These are phyloP conservation scores for Geophilus truncorum DNA, from an alignment of 2,888 invertebrate species.

Conservation along the genomic window DNA sequence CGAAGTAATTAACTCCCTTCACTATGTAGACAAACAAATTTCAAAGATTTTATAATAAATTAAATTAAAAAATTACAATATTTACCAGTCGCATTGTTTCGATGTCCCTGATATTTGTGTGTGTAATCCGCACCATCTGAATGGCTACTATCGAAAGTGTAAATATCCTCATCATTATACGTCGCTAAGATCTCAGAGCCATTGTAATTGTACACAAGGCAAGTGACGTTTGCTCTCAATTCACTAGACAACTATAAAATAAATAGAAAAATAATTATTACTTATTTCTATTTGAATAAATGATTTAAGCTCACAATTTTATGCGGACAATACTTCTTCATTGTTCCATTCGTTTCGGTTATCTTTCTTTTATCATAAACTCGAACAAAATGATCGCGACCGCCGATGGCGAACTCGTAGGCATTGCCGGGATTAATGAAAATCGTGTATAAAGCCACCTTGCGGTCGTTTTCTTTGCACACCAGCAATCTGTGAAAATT, in stretches of 20 bases:
- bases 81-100: conserved; percentile 55
- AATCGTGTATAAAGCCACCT: conserved; percentile 80
- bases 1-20: conserved; percentile 91
- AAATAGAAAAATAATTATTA: conserved; percentile 28
- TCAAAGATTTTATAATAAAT: neutral
- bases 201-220: conserved; percentile 83
- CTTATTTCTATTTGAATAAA: too few relatives aligned
- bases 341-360: conserved; percentile 40
- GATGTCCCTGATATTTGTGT: conserved; percentile 60
- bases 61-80: neutral
- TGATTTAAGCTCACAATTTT: conserved; percentile 50
- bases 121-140: conserved; percentile 56
- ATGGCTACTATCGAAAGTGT: conserved; percentile 67
- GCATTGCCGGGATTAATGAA: conserved; percentile 72
- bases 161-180: conserved; percentile 89
- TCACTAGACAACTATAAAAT: conserved; percentile 46
- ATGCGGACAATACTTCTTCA: conserved; percentile 62
- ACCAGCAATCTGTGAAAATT: conserved; percentile 33
- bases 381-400: conserved; percentile 67
- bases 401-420: conserved; percentile 75
- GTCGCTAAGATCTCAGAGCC: conserved; percentile 88
- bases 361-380: conserved; percentile 47
- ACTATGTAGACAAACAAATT: conserved; percentile 55
- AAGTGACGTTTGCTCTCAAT: conserved; percentile 66
- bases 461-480: conserved; percentile 53